These are phyloP conservation scores for Hyposmocoma kahamanoa DNA, from an alignment of 1,140 invertebrate genomes.

Conservation along the genomic window DNA sequence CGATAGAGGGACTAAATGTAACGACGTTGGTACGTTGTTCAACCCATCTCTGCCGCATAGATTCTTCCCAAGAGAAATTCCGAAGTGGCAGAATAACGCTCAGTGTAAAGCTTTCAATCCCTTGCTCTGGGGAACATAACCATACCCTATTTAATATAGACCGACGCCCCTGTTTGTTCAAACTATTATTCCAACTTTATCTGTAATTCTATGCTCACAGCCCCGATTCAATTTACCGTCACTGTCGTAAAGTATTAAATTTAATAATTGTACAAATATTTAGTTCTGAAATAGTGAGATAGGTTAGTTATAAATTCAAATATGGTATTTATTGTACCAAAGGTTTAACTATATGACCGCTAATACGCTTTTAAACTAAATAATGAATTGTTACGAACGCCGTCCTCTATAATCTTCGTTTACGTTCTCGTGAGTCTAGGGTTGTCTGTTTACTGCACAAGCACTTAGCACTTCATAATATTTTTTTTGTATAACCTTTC, in stretches of 20 bases:
- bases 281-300: too few relatives aligned
- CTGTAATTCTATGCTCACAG: too few relatives aligned
- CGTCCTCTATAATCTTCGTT: slow-evolving; percentile 15
- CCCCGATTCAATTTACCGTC: too few relatives aligned
- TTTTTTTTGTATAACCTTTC: too few relatives aligned
- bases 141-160: too few relatives aligned
- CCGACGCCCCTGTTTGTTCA: too few relatives aligned
- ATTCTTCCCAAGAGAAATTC: slow-evolving; percentile 23
- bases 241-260: too few relatives aligned
- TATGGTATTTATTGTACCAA: too few relatives aligned
- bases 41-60: slow-evolving; percentile 13
- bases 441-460: not conserved
- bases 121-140: not conserved
- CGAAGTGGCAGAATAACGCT: slow-evolving; percentile 20
- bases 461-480: too few relatives aligned
- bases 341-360: not conserved
- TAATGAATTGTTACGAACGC: slow-evolving; percentile 1
- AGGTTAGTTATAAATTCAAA: too few relatives aligned
- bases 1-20: slow-evolving; percentile 18
- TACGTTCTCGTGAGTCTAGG: slow-evolving; percentile 8
- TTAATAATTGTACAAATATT: too few relatives aligned
- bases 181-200: too few relatives aligned
- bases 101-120: slow-evolving; percentile 21
- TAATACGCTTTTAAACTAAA: slow-evolving; percentile 5
- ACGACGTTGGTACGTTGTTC: slow-evolving; percentile 21